phyloP scores from a whole-genome alignment of 2,797 vertebrate species.

The Manis javanica region DNA sequence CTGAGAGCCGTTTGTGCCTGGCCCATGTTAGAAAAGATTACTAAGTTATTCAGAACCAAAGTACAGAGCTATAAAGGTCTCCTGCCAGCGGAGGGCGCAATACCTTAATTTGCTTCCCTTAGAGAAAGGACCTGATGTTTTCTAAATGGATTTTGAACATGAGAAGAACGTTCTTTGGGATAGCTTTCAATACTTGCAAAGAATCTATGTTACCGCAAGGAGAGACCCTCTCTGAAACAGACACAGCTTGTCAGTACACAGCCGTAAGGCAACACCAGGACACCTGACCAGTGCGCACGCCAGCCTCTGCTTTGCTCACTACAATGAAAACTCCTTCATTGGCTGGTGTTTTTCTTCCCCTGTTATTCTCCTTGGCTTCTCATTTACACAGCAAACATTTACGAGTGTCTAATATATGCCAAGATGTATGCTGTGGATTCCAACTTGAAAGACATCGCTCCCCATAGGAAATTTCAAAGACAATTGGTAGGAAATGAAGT shows the following conservation, averaged over 20 bases:
- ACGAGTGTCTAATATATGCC: not conserved
- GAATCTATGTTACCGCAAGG: not conserved
- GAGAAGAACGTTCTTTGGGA: not conserved
- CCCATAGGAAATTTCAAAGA: not conserved
- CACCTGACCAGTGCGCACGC: not conserved
- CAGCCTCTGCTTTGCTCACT: not conserved
- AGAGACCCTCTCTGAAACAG: not conserved
- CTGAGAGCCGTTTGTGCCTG: not conserved
- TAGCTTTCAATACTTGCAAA: not conserved
- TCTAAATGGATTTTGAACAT: constrained; percentile 12
- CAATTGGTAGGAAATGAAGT: not conserved
- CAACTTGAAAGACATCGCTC: not conserved
- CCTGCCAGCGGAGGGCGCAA: not conserved
- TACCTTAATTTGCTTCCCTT: not conserved
- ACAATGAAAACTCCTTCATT: not conserved
- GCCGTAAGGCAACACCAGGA: not conserved
- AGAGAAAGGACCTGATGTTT: not conserved
- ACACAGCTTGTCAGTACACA: not conserved
- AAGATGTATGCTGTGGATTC: not conserved
- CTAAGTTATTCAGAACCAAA: not conserved
- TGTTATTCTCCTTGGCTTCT: not conserved
- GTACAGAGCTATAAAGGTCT: not conserved
- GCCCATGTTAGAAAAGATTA: not conserved
- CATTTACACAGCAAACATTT: not conserved
- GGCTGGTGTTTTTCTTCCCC: not conserved